Percentiles rank a stretch among this genome's conserved stretches.
Conservation (phyloP, 2,888 invertebrate species). For the Dryobotodes eremita region DNA sequence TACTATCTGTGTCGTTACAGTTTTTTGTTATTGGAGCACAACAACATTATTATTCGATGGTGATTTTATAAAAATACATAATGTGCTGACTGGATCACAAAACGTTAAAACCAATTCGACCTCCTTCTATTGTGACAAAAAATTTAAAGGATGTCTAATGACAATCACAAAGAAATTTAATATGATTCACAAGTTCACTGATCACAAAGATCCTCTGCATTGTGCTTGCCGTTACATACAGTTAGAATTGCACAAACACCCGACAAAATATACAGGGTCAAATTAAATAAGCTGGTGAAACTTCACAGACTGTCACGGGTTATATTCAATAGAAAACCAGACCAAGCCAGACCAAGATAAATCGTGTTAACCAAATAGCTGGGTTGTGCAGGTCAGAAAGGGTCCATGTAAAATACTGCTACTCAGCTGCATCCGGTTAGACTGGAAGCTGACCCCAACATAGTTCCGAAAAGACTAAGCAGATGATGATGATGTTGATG, state of each 20-base stretch:
- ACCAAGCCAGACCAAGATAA: not conserved
- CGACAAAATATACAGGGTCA: not conserved
- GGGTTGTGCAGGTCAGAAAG: too few relatives aligned
- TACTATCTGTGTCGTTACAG: not conserved
- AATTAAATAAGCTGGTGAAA: not conserved
- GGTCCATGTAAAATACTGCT: not conserved
- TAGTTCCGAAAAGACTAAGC: not conserved
- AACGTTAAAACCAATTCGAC: not conserved
- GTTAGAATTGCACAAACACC: constrained; percentile 13
- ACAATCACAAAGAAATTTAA: constrained; percentile 31
- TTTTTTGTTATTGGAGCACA: not conserved
- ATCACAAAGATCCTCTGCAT: constrained; percentile 33
- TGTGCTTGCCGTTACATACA: constrained; percentile 14
- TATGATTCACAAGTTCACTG: constrained; percentile 30
- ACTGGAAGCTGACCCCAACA: not conserved
- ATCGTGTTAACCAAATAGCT: not conserved
- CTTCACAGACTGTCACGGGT: not conserved
- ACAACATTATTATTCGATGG: not conserved
- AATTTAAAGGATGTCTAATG: constrained; percentile 21
- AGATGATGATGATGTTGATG: not conserved
- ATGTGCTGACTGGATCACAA: too few relatives aligned
- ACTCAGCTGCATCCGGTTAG: not conserved
- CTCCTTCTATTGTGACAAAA: constrained; percentile 6
- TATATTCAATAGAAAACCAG: not conserved
- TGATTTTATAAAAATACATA: not conserved